Evolutionary conservation across 2,797 vertebrate genomes (phyloP).

Genomic region (Spondyliosoma cantharus): DNA sequence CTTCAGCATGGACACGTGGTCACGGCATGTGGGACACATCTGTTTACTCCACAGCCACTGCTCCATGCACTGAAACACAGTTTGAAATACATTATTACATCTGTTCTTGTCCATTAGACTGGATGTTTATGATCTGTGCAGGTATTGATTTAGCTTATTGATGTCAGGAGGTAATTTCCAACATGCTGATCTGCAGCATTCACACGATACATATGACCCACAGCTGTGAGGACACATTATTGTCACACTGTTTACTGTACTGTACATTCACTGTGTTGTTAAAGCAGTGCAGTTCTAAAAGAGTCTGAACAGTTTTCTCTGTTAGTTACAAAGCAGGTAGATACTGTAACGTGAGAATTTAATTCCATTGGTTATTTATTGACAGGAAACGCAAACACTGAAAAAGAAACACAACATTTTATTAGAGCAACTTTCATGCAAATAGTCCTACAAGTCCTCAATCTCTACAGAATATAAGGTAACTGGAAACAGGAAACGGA

Average conservation of each 20-base stretch:
- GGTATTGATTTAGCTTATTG: conserved; percentile 54
- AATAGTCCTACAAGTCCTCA: not conserved
- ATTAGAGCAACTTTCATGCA: not conserved
- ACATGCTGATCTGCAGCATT: conserved; percentile 28
- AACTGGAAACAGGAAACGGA: conserved; percentile 6
- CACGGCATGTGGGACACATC: conserved; percentile 63
- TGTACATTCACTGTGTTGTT: not conserved
- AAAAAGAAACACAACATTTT: not conserved
- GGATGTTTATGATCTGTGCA: conserved; percentile 5
- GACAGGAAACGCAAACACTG: not conserved
- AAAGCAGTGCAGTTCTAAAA: not conserved
- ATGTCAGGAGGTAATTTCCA: conserved; percentile 61
- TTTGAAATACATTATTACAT: conserved; percentile 21
- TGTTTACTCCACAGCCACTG: conserved; percentile 78
- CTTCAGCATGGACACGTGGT: conserved; percentile 67
- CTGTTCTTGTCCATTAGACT: not conserved
- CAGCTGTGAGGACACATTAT: conserved; percentile 5
- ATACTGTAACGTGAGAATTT: not conserved
- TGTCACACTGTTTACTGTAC: not conserved
- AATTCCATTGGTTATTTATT: conserved; percentile 24
- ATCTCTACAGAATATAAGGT: not conserved
- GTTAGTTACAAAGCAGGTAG: not conserved
- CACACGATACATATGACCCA: not conserved
- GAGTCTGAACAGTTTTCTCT: not conserved
- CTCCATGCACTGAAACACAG: conserved; percentile 80